phyloP scores from a whole-genome alignment of 2,113 vertebrate species.

The Oenanthe melanoleuca region DNA sequence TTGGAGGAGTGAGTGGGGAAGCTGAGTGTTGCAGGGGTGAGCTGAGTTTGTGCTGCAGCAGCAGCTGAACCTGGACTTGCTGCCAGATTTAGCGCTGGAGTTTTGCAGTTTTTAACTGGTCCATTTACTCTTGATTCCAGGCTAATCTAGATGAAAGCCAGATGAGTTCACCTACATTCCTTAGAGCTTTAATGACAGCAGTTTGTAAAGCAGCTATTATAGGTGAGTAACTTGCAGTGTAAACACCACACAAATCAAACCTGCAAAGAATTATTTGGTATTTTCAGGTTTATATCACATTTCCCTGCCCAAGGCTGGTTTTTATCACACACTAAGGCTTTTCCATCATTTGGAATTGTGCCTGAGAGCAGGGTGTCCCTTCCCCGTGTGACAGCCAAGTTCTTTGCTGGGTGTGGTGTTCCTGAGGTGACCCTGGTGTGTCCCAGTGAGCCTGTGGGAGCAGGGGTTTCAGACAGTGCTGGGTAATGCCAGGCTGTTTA shows the following conservation, averaged over 20 bases:
- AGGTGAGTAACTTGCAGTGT: constrained; percentile 79
- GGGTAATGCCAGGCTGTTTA: not conserved
- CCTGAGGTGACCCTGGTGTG: not conserved
- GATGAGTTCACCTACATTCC: constrained; percentile 96
- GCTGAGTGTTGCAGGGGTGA: not conserved
- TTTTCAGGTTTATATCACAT: not conserved
- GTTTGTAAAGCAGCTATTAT: constrained; percentile 98
- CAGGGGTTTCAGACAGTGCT: not conserved
- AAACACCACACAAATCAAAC: not conserved
- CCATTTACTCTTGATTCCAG: constrained; percentile 72
- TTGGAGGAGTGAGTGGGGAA: not conserved
- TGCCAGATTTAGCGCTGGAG: not conserved
- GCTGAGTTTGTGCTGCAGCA: not conserved
- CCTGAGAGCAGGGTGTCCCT: fast-evolving
- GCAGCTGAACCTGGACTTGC: not conserved
- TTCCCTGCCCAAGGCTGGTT: not conserved
- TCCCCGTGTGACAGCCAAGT: fast-evolving
- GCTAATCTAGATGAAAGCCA: constrained; percentile 93
- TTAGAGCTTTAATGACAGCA: constrained; percentile 98
- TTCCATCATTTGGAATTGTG: too few species aligned
- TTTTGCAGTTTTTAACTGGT: not conserved
- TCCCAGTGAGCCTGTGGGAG: not conserved
- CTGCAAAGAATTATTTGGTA: not conserved
- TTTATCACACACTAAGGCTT: not conserved
- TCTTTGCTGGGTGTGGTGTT: fast-evolving